Percentiles rank a stretch among this genome's conserved stretches.
These are phyloP conservation scores for Ammospiza caudacuta DNA, from an alignment of 2,113 vertebrate species.

Conservation along the genomic window DNA sequence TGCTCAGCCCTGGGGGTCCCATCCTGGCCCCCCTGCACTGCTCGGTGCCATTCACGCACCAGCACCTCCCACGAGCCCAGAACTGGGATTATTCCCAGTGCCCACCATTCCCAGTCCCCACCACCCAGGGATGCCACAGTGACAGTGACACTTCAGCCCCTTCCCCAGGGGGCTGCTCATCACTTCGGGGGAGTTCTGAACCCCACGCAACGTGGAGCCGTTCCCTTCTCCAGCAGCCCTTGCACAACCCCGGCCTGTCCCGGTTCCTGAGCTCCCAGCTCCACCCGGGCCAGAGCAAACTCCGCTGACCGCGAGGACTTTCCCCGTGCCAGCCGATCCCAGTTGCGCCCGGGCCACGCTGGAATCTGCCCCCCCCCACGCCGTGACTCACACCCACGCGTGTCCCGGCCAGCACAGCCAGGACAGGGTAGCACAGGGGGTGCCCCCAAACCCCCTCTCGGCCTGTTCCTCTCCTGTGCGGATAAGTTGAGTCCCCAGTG, in stretches of 20 bases:
- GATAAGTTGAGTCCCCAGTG: neutral
- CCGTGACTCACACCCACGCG: neutral
- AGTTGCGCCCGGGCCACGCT: neutral
- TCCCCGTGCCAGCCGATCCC: neutral
- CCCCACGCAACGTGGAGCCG: neutral
- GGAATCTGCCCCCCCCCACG: neutral
- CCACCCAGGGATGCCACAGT: neutral
- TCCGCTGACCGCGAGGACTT: neutral
- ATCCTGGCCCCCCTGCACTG: too few relatives aligned
- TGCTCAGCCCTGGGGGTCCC: neutral
- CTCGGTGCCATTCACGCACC: accelerated
- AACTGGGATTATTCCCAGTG: neutral
- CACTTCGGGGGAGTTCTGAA: accelerated
- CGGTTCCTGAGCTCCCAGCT: neutral
- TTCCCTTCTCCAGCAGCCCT: neutral
- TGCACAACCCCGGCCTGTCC: neutral
- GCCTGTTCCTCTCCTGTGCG: neutral
- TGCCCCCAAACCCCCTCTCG: too few relatives aligned
- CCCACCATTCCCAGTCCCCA: neutral
- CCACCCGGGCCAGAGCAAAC: neutral
- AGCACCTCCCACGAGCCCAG: accelerated
- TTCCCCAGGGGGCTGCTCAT: neutral
- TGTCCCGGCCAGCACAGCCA: neutral
- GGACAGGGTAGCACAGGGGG: accelerated
- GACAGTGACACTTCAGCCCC: neutral